Conservation (phyloP, 2,888 invertebrate species). For the Epinotia brunnichana region DNA sequence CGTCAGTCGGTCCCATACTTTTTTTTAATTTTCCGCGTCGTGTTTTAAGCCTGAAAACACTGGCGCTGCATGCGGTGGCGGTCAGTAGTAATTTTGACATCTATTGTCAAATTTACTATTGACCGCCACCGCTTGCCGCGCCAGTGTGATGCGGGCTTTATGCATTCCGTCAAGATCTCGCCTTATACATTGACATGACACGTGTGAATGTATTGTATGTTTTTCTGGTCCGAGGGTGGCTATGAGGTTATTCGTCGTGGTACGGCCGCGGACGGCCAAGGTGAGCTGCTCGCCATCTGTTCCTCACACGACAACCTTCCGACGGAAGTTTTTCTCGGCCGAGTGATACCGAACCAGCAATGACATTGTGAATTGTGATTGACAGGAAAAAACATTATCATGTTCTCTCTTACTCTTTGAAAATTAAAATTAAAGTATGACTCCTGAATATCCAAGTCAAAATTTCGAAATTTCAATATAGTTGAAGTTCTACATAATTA, state of each 20-base stretch:
- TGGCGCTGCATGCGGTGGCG: no score
- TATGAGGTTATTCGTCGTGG: conserved; percentile 39
- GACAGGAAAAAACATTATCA: not conserved
- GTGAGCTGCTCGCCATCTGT: conserved; percentile 69
- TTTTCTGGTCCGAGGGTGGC: conserved; percentile 37
- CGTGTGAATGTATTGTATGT: conserved; percentile 7
- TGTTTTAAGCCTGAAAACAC: no score
- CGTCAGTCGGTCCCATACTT: no score
- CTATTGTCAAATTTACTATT: no score
- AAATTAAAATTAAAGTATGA: not conserved
- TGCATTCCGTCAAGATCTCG: not conserved
- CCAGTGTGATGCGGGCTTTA: no score
- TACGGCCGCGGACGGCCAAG: conserved; percentile 66
- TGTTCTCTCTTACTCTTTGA: not conserved
- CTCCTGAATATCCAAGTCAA: not conserved
- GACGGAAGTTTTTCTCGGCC: conserved; percentile 26
- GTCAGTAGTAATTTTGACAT: no score
- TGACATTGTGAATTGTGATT: conserved; percentile 24
- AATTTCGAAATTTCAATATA: not conserved
- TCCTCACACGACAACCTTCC: conserved; percentile 44
- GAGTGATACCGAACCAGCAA: conserved; percentile 30
- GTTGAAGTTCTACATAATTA: not conserved
- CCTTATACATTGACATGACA: conserved; percentile 12
- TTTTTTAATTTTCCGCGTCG: not conserved
- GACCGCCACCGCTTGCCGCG: no score